A percentile compares a stretch with the other conserved stretches of the same genome.
These are phyloP conservation scores for Alcedo quadribrachys DNA, from an alignment of 2,797 vertebrate species.

Conservation along the genomic window DNA sequence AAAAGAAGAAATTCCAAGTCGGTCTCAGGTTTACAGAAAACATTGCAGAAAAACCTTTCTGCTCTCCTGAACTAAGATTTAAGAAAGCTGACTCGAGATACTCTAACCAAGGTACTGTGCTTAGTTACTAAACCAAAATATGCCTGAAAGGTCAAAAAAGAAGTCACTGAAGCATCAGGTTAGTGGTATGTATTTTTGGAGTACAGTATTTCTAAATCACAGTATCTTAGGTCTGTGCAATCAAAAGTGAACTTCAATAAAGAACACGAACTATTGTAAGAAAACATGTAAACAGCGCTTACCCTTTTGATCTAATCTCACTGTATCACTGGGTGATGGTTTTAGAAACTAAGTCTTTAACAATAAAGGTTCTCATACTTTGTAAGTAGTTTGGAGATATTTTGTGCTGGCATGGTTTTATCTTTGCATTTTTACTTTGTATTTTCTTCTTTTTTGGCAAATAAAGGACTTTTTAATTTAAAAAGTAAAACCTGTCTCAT, in stretches of 20 bases:
- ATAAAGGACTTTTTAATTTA: constrained; percentile 70
- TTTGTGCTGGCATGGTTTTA: constrained; percentile 73
- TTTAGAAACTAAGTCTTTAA: constrained; percentile 29
- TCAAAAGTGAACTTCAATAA: constrained; percentile 9
- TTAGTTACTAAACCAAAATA: background rate
- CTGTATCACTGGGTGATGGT: constrained; percentile 14
- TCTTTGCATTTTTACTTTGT: constrained; percentile 59
- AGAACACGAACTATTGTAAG: constrained; percentile 7
- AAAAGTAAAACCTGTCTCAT: background rate
- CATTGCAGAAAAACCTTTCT: background rate
- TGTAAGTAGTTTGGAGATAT: constrained; percentile 36
- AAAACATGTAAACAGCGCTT: background rate
- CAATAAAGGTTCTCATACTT: constrained; percentile 71
- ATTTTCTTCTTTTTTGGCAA: constrained; percentile 66
- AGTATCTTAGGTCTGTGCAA: constrained; percentile 26
- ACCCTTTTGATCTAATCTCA: constrained; percentile 16
- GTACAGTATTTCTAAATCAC: background rate
- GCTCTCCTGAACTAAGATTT: background rate
- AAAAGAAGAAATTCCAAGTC: background rate
- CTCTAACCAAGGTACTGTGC: background rate
- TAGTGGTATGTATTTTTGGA: background rate
- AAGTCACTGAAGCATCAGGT: background rate
- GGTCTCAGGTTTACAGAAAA: background rate
- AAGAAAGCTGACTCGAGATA: background rate
- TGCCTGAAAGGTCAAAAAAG: background rate